phyloP scores from a whole-genome alignment of 2,797 vertebrate genomes.

The Rhinichthys osculus region DNA sequence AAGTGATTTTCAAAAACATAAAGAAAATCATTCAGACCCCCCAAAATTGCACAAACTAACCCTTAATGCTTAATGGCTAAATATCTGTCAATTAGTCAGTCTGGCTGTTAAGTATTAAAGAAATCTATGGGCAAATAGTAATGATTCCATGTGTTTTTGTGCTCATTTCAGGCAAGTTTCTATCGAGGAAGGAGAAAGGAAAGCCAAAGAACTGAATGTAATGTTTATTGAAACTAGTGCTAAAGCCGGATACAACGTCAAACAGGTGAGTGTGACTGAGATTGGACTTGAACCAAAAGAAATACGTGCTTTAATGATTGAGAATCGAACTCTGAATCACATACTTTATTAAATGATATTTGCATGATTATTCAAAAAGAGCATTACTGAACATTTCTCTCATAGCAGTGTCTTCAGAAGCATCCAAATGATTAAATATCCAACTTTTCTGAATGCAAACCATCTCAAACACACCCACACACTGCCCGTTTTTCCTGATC shows the following conservation, averaged over 20 bases:
- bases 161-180: constrained; percentile 94
- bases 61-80: not conserved
- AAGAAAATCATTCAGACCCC: not conserved
- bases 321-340: not conserved
- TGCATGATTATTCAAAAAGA: not conserved
- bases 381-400: not conserved
- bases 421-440: not conserved
- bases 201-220: constrained; percentile 99
- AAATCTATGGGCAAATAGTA: constrained; percentile 30
- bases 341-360: not conserved
- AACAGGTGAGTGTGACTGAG: constrained; percentile 86
- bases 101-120: not conserved
- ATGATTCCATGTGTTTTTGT: constrained; percentile 64
- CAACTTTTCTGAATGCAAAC: not conserved
- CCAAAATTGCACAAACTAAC: not conserved
- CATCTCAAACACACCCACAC: not conserved
- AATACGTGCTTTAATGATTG: not conserved
- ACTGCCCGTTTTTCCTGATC: constrained; percentile 19
- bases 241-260: constrained; percentile 99
- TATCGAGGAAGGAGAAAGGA: constrained; percentile 98
- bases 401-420: not conserved
- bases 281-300: not conserved
- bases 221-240: constrained; percentile 99
- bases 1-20: too few relatives aligned
- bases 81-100: not conserved